These are phyloP conservation scores for Solenopsis invicta DNA, from an alignment of 1,140 invertebrate species.

Conservation along the genomic window DNA sequence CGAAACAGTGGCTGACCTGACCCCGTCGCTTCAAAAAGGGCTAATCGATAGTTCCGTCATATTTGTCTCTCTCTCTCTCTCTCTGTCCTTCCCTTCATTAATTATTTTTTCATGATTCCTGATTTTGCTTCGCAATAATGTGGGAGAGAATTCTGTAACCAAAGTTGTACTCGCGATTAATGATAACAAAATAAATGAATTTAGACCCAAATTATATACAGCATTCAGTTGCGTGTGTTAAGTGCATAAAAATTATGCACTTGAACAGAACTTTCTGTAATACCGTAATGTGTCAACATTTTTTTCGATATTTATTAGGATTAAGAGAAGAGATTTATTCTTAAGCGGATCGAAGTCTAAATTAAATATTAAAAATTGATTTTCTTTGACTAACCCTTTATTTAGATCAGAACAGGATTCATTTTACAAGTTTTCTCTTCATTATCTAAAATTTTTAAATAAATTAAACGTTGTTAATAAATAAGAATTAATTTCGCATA, in stretches of 20 bases:
- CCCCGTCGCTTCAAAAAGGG: background rate
- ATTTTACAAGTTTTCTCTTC: background rate
- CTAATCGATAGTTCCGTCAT: constrained; percentile 41
- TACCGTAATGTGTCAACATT: background rate
- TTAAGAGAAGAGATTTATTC: background rate
- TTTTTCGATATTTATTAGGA: background rate
- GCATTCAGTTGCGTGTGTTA: background rate
- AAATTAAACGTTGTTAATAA: background rate
- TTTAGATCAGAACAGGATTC: background rate
- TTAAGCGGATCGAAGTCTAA: background rate
- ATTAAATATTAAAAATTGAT: background rate
- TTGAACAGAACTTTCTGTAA: background rate
- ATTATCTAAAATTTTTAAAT: background rate
- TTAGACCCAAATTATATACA: background rate
- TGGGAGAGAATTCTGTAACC: background rate
- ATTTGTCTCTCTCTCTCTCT: background rate
- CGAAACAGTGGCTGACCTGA: constrained; percentile 34
- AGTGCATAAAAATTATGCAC: background rate
- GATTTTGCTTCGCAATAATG: background rate
- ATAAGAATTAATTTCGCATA: background rate
- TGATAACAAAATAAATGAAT: background rate
- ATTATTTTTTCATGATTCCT: background rate
- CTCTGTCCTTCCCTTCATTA: background rate
- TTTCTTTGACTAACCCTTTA: background rate
- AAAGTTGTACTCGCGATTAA: background rate